Percentiles rank a stretch among this genome's conserved stretches.
Evolutionary conservation across 1,140 invertebrate genomes (phyloP).

Genomic region (Pseudomyrmex concolor): DNA sequence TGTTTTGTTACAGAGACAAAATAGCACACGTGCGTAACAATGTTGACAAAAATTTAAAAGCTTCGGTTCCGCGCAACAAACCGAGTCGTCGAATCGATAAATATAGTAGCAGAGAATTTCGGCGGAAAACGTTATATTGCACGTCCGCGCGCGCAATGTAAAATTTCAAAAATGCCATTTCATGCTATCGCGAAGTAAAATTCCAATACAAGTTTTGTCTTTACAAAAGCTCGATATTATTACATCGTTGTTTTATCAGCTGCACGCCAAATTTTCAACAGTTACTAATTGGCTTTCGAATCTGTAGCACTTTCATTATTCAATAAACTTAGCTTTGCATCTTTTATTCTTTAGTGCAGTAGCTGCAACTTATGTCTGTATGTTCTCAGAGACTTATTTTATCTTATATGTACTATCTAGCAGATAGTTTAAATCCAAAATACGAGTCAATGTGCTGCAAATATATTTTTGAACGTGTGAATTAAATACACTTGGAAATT

Average conservation of each 20-base stretch:
- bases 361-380: too few relatives aligned
- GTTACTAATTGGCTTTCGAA: neutral
- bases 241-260: neutral
- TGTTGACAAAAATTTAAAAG: neutral
- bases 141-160: neutral
- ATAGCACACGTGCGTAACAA: neutral
- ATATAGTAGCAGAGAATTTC: neutral
- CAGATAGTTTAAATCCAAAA: too few relatives aligned
- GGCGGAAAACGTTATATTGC: constrained; percentile 6
- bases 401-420: too few relatives aligned
- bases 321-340: neutral
- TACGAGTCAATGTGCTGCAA: too few relatives aligned
- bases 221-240: neutral
- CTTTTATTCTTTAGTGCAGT: too few relatives aligned
- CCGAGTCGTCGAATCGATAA: neutral
- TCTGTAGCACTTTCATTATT: neutral
- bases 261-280: constrained; percentile 2
- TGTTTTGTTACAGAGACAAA: too few relatives aligned
- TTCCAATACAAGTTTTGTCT: constrained; percentile 5
- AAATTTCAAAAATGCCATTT: constrained; percentile 23
- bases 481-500: too few relatives aligned
- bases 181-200: neutral
- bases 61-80: neutral
- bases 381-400: too few relatives aligned
- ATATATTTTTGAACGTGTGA: too few relatives aligned